A percentile compares a stretch with the other conserved stretches of the same genome.
Evolutionary conservation across 2,888 invertebrate genomes (phyloP).

Genomic region (Pterostichus niger): DNA sequence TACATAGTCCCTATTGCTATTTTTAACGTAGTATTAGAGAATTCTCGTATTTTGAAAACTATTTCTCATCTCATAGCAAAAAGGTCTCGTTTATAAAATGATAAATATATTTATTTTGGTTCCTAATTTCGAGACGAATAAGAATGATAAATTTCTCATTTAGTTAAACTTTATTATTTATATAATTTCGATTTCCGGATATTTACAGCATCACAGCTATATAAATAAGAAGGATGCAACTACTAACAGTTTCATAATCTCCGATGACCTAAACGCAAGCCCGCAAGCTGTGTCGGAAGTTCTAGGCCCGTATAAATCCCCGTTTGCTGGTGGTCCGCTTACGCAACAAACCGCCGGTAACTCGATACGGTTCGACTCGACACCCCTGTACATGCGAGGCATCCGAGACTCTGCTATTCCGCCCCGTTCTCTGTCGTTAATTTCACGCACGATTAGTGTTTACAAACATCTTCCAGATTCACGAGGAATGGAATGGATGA

Average conservation of each 20-base stretch:
- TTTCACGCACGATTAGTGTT: slow-evolving; percentile 65
- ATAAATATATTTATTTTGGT: too few species aligned
- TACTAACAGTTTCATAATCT: background rate
- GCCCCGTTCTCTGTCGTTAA: slow-evolving; percentile 21
- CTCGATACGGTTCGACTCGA: slow-evolving; percentile 25
- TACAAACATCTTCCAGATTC: slow-evolving; percentile 65
- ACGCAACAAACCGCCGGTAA: slow-evolving; percentile 46
- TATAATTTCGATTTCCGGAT: too few species aligned
- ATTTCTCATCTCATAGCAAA: too few species aligned
- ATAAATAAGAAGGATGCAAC: too few species aligned
- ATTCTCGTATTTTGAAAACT: too few species aligned
- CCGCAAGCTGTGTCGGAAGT: slow-evolving; percentile 12
- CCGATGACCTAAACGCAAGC: background rate
- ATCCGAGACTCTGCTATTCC: background rate
- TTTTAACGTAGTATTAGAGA: too few species aligned
- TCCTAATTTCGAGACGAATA: too few species aligned
- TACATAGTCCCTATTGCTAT: too few species aligned
- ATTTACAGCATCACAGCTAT: too few species aligned
- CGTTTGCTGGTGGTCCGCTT: slow-evolving; percentile 57
- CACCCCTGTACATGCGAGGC: slow-evolving; percentile 30
- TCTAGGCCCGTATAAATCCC: slow-evolving; percentile 29
- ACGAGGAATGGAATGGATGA: background rate
- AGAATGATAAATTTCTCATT: too few species aligned
- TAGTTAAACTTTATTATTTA: too few species aligned
- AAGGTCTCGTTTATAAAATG: too few species aligned